Conservation (phyloP, 92 coral and sea anemone species). For the Paragorgia papillata region DNA sequence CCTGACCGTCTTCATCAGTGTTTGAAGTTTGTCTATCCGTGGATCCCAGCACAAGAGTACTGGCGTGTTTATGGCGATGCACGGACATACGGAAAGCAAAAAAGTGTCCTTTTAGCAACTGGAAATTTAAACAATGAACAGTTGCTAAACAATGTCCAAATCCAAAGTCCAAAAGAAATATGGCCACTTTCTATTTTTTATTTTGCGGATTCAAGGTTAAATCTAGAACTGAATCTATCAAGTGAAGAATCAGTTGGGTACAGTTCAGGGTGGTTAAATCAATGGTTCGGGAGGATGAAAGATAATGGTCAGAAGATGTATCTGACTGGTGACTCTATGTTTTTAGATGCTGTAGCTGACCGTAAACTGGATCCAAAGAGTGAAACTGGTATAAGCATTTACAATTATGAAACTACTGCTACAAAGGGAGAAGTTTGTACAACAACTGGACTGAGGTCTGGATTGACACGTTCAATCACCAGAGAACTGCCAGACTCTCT, state of each 20-base stretch:
- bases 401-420: constrained; percentile 50
- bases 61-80: constrained; percentile 67
- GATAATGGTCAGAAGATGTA: constrained; percentile 40
- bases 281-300: constrained; percentile 39
- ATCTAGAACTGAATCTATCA: constrained; percentile 51
- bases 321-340: constrained; percentile 49
- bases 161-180: constrained; percentile 59
- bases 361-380: constrained; percentile 51
- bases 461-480: constrained; percentile 35
- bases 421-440: constrained; percentile 43
- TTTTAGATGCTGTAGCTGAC: constrained; percentile 46
- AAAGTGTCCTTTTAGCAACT: constrained; percentile 45
- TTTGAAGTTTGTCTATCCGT: constrained; percentile 44
- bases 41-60: constrained; percentile 54
- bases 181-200: constrained; percentile 60
- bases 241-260: not conserved
- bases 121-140: constrained; percentile 37
- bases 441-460: constrained; percentile 50
- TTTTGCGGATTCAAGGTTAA: constrained; percentile 50
- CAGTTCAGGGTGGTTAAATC: constrained; percentile 30
- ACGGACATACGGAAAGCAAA: constrained; percentile 55
- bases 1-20: constrained; percentile 40
- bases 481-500: constrained; percentile 57
- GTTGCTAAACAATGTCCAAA: constrained; percentile 25
- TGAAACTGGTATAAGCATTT: constrained; percentile 42